Percentiles rank a stretch among this genome's conserved stretches.
Conservation (phyloP, 1,140 invertebrate genomes). For the Caerostris extrusa region DNA sequence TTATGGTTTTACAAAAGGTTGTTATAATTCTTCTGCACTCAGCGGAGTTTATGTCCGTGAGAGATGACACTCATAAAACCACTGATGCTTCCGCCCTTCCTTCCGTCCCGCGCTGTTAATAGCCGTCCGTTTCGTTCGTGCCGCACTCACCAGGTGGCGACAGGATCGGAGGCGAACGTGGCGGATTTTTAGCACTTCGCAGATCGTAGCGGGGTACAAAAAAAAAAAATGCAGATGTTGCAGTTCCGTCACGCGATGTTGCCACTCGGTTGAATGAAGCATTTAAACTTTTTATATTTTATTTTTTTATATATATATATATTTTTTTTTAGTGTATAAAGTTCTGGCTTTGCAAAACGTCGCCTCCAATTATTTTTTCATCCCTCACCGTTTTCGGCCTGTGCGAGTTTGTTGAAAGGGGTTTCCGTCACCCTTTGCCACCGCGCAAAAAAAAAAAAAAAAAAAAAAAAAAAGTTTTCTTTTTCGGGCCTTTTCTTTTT, state of each 20-base stretch:
- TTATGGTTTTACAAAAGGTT: conserved; percentile 19
- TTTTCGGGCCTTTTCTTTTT: not conserved
- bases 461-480: too few species aligned
- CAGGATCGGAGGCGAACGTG: not conserved
- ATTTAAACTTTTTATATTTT: conserved; percentile 24
- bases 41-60: conserved; percentile 27
- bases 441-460: too few species aligned
- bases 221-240: conserved; percentile 38
- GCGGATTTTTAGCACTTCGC: conserved; percentile 25
- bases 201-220: not conserved
- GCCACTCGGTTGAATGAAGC: not conserved
- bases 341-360: conserved; percentile 1
- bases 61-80: conserved; percentile 21
- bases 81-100: not conserved
- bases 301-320: not conserved
- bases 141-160: conserved; percentile 51
- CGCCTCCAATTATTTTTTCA: conserved; percentile 65
- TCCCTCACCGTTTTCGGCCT: not conserved
- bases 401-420: conserved; percentile 22
- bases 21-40: not conserved
- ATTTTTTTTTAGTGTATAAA: not conserved
- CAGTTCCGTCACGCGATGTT: conserved; percentile 60
- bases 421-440: conserved; percentile 6
- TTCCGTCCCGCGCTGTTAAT: not conserved
- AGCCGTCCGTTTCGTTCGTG: not conserved